phyloP scores from a whole-genome alignment of 2,888 invertebrate species.

The Gymnocheta viridis region DNA sequence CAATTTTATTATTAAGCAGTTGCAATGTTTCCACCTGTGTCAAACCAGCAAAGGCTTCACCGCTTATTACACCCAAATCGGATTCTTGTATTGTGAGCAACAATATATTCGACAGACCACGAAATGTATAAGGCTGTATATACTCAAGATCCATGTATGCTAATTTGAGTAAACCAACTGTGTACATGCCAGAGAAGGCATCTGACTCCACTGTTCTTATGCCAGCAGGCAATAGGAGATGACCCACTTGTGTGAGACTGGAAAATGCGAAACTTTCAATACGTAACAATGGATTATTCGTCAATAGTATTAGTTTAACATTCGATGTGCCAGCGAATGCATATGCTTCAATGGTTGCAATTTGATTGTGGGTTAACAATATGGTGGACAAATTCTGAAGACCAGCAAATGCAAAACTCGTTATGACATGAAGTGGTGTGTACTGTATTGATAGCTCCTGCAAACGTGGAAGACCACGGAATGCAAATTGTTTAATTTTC shows the following conservation, averaged over 20 bases:
- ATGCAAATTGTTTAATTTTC: slow-evolving; percentile 91
- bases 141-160: slow-evolving; percentile 92
- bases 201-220: slow-evolving; percentile 89
- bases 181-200: slow-evolving; percentile 91
- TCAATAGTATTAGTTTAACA: slow-evolving; percentile 90
- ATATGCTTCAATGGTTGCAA: slow-evolving; percentile 87
- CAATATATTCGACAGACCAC: slow-evolving; percentile 89
- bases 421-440: slow-evolving; percentile 90
- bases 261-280: slow-evolving; percentile 93
- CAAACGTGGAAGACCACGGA: slow-evolving; percentile 90
- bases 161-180: slow-evolving; percentile 90
- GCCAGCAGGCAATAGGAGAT: slow-evolving; percentile 92
- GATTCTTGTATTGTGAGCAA: slow-evolving; percentile 91
- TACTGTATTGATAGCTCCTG: slow-evolving; percentile 92
- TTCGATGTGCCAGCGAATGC: slow-evolving; percentile 94
- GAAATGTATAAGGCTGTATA: slow-evolving; percentile 88
- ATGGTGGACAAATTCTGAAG: slow-evolving; percentile 90
- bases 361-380: slow-evolving; percentile 87
- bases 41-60: slow-evolving; percentile 90
- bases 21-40: slow-evolving; percentile 88
- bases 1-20: slow-evolving; percentile 92
- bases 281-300: slow-evolving; percentile 91
- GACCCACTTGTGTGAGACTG: slow-evolving; percentile 91
- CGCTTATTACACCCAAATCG: slow-evolving; percentile 88
- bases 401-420: slow-evolving; percentile 93